Conservation (phyloP, 1,140 invertebrate genomes). For the Drosophila tropicalis region DNA sequence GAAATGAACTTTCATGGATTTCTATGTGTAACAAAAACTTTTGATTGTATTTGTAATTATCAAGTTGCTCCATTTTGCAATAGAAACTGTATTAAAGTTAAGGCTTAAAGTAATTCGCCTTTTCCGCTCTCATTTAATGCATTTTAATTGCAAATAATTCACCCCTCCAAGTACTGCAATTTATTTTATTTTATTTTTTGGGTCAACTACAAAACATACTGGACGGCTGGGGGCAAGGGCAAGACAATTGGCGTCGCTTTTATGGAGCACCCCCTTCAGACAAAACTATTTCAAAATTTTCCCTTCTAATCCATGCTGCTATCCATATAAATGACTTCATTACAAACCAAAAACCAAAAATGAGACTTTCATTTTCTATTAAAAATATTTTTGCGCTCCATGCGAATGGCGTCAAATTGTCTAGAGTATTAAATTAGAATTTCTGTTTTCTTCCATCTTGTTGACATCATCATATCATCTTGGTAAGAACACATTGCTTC, state of each 20-base stretch:
- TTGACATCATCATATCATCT: constrained; percentile 46
- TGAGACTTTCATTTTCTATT: constrained; percentile 17
- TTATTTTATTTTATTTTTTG: constrained; percentile 11
- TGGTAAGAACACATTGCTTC: not conserved
- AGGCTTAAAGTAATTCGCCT: not conserved
- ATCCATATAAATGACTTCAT: constrained; percentile 76
- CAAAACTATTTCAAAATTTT: constrained; percentile 12
- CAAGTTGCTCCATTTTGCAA: constrained; percentile 16
- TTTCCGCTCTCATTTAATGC: not conserved
- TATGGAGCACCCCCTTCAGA: constrained; percentile 22
- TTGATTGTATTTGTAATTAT: constrained; percentile 43
- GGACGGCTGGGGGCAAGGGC: not conserved
- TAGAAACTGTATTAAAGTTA: not conserved
- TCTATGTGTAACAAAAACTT: not conserved
- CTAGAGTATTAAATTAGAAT: constrained; percentile 24
- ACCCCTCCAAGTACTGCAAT: constrained; percentile 1
- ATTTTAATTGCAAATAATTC: constrained; percentile 14
- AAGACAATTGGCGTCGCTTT: constrained; percentile 60
- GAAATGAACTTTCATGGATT: not conserved
- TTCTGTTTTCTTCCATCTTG: not conserved
- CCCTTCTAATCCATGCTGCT: constrained; percentile 60
- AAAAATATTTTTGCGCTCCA: constrained; percentile 44
- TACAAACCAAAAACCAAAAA: constrained; percentile 33
- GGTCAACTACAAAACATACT: not conserved
- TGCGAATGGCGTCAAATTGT: constrained; percentile 38